Conservation (phyloP, 2,113 vertebrate species). For the Zonotrichia leucophrys region DNA sequence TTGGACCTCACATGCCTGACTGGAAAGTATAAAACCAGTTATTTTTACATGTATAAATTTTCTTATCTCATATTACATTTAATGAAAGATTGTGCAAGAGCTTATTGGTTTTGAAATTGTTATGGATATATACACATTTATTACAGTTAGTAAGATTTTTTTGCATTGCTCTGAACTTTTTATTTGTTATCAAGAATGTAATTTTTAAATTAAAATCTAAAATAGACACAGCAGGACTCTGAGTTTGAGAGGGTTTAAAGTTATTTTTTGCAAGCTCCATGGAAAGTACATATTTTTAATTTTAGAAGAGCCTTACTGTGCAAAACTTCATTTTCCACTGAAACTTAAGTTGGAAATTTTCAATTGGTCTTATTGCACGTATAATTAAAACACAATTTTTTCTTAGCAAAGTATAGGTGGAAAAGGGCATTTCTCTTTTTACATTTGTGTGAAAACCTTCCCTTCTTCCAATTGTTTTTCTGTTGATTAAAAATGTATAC, state of each 20-base stretch:
- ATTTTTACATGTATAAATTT: not conserved
- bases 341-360: not conserved
- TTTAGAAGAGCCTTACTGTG: not conserved
- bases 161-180: not conserved
- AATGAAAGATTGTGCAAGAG: not conserved
- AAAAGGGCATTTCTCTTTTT: not conserved
- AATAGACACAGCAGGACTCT: not conserved
- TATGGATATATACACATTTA: not conserved
- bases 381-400: not conserved
- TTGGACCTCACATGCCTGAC: not conserved
- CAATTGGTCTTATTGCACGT: not conserved
- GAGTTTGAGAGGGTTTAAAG: fast-evolving
- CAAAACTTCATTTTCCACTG: not conserved
- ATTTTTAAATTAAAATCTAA: not conserved
- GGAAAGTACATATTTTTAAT: not conserved
- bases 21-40: not conserved
- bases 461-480: not conserved
- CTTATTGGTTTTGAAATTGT: not conserved
- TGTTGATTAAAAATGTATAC: not conserved
- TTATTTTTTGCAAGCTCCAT: not conserved
- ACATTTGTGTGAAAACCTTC: not conserved
- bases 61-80: not conserved
- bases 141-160: not conserved
- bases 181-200: fast-evolving
- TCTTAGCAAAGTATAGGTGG: not conserved